Percentiles rank a stretch among this genome's conserved stretches.
Conservation (phyloP, 2,113 vertebrate species). For the Chloroceryle aenea region DNA sequence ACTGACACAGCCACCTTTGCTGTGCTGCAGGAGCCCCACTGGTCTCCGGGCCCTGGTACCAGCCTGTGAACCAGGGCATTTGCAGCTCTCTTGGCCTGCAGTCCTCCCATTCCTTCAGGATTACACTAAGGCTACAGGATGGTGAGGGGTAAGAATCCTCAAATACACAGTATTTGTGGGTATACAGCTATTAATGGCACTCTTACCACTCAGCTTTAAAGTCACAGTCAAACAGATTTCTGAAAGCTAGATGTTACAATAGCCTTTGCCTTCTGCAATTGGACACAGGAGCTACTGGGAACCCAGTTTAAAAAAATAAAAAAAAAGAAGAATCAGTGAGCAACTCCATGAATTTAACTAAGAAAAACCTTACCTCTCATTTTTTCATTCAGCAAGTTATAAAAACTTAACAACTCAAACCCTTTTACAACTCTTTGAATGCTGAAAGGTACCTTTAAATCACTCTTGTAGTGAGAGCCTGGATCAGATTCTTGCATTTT, state of each 20-base stretch:
- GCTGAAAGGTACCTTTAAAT: neutral
- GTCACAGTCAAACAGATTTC: neutral
- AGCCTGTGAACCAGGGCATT: neutral
- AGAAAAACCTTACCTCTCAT: neutral
- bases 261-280: rapidly evolving
- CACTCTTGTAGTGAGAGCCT: neutral
- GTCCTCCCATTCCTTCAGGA: neutral
- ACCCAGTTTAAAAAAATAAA: neutral
- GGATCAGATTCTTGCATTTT: neutral
- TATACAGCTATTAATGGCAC: neutral
- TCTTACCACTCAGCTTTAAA: neutral
- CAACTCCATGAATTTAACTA: neutral
- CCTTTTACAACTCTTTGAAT: neutral
- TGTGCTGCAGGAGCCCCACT: neutral
- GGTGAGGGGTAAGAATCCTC: neutral
- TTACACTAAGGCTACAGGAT: neutral
- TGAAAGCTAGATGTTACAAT: neutral
- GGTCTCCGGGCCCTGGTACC: neutral
- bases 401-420: neutral
- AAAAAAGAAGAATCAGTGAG: neutral
- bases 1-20: rapidly evolving
- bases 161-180: neutral
- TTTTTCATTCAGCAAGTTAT: neutral
- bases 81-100: neutral
- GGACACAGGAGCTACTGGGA: neutral